These are phyloP conservation scores for Enhydra lutris DNA, from an alignment of 2,113 vertebrate genomes.

Conservation along the genomic window DNA sequence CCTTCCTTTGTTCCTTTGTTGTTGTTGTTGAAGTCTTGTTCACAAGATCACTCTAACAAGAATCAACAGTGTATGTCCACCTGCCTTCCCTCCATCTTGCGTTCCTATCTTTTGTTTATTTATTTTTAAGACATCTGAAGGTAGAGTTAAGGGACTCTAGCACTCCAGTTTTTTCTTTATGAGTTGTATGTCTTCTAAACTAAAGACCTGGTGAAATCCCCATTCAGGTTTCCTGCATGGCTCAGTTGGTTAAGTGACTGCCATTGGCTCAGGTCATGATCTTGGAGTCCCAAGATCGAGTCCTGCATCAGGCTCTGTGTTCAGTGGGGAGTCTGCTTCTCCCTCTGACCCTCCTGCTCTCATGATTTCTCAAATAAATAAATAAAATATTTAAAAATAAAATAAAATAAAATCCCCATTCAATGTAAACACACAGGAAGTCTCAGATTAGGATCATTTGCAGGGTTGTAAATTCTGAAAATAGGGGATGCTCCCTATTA, in stretches of 20 bases:
- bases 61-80: neutral
- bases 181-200: neutral
- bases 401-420: neutral
- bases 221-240: neutral
- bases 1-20: neutral
- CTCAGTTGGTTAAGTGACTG: too few species aligned
- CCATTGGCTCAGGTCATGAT: too few species aligned
- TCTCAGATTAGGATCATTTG: slow-evolving; percentile 7
- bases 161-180: neutral
- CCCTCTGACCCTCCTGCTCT: too few species aligned
- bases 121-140: neutral
- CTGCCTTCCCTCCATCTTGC: neutral
- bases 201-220: slow-evolving; percentile 19
- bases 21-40: neutral
- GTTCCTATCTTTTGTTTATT: neutral
- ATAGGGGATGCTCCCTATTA: slow-evolving; percentile 14
- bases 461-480: slow-evolving; percentile 1
- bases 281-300: too few species aligned
- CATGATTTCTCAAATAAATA: too few species aligned
- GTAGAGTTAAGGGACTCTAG: neutral
- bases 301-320: too few species aligned
- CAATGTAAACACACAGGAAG: neutral
- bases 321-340: too few species aligned
- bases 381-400: too few species aligned
- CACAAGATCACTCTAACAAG: neutral